Evolutionary conservation across 2,113 vertebrate species (phyloP).

Genomic region (Rallus limicola): DNA sequence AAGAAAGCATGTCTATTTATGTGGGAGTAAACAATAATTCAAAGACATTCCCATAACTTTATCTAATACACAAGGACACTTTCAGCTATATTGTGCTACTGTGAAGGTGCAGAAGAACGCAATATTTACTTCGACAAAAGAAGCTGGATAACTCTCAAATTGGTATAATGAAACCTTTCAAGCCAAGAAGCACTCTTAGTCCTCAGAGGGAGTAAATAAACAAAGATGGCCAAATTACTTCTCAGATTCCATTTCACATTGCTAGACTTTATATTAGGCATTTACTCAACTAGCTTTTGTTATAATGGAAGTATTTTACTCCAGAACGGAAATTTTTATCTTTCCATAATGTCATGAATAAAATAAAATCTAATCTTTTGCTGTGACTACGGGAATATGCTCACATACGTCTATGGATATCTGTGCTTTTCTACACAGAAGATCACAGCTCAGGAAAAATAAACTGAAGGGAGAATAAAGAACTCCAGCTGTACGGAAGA

Average conservation of each 20-base stretch:
- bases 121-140: background rate
- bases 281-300: background rate
- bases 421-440: slow-evolving; percentile 2
- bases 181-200: background rate
- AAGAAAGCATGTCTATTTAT: background rate
- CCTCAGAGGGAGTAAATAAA: background rate
- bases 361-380: slow-evolving; percentile 12
- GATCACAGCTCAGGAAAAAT: slow-evolving; percentile 17
- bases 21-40: background rate
- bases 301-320: slow-evolving; percentile 14
- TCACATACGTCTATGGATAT: background rate
- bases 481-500: slow-evolving; percentile 4
- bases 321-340: background rate
- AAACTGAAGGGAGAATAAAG: background rate
- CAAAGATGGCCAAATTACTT: background rate
- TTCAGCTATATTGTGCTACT: background rate
- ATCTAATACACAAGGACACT: background rate
- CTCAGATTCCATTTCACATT: background rate
- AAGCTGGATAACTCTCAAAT: background rate
- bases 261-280: background rate
- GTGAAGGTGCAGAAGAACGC: background rate
- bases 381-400: background rate
- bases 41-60: background rate
- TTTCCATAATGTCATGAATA: background rate
- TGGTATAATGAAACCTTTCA: background rate